Evolutionary conservation across 2,797 vertebrate genomes (phyloP), one percentile per base, ranked within the genome.

Genomic region (Rhinichthys osculus): DNA sequence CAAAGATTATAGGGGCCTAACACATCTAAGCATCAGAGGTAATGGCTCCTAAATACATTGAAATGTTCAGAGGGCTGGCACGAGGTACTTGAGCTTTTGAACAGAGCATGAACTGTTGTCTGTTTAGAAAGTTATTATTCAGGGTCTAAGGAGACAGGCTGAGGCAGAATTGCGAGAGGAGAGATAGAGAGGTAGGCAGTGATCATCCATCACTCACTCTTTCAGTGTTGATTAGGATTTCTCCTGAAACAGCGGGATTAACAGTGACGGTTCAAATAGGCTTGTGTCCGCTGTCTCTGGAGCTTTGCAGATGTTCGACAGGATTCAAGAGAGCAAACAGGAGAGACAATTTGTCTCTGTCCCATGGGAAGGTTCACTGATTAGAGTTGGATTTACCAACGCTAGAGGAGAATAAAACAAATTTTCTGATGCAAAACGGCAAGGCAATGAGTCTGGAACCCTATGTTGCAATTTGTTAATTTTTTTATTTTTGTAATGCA

Each of bases 201-300:
- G 27, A 84, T 54, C n/a, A 70, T 54, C 70, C 44, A 74, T 85
- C 71, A 79, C 71, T 64, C 50, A 71, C 7, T 72, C 74, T 67
- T 81, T 80, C 82, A 47, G 42, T 50, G 44, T 85, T 76, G 73
- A 77, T 81, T 80, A 64, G 83, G 62, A 59, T 78, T 85, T 62
- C 85, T 77, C 30, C 50, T 52, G 44, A 50, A 69, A 77, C 38
- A 40, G 54, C 30, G 64, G 77, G 50, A 69, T 70, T 85, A 81
- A 70, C 47, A 70, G 57, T 73, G 77, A 81, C 78, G 27, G 71
- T 57, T 76, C 40, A 82, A 64, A 85, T 33, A 70, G 57, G 82
- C 83, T 76, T 72, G 62, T 47, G 44, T 85, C 78, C 19, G 52
- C 71, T 38, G 38, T 76, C 42, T 74, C 57, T 66, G 30, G 42